A percentile compares a stretch with the other conserved stretches of the same genome.
These are phyloP conservation scores for Neolamprologus multifasciatus DNA, from an alignment of 2,797 vertebrate species.

Conservation along the genomic window DNA sequence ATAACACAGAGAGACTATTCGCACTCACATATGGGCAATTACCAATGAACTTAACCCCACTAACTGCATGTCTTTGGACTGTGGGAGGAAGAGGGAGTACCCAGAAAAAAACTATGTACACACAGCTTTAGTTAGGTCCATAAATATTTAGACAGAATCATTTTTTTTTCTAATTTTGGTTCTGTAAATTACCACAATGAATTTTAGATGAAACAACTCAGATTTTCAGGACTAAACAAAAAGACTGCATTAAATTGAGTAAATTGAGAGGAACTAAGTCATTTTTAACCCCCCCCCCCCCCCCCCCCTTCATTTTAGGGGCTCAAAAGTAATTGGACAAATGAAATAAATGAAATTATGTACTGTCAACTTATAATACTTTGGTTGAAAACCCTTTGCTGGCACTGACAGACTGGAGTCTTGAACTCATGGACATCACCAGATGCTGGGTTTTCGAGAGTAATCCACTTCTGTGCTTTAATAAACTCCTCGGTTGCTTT, in stretches of 20 bases:
- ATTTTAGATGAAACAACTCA: background rate
- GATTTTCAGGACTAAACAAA: background rate
- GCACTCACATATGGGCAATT: background rate
- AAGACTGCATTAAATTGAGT: background rate
- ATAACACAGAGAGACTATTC: background rate
- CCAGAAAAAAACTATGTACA: background rate
- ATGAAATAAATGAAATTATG: background rate
- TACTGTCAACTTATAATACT: accelerated
- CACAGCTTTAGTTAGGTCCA: background rate
- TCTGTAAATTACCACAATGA: background rate
- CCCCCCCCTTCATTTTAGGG: background rate
- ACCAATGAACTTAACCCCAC: accelerated
- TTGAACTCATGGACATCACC: background rate
- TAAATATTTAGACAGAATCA: background rate
- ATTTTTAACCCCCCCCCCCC: accelerated
- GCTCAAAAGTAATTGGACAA: background rate
- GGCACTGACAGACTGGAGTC: background rate
- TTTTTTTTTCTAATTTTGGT: background rate
- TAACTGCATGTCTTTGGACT: background rate
- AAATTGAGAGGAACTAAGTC: background rate
- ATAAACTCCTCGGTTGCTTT: background rate
- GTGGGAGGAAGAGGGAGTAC: background rate
- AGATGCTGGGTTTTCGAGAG: background rate
- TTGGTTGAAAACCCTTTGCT: background rate
- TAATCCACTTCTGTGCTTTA: background rate